A percentile compares a stretch with the other conserved stretches of the same genome.
Conservation (phyloP, 1,140 invertebrate genomes). For the Heliconius melpomene region DNA sequence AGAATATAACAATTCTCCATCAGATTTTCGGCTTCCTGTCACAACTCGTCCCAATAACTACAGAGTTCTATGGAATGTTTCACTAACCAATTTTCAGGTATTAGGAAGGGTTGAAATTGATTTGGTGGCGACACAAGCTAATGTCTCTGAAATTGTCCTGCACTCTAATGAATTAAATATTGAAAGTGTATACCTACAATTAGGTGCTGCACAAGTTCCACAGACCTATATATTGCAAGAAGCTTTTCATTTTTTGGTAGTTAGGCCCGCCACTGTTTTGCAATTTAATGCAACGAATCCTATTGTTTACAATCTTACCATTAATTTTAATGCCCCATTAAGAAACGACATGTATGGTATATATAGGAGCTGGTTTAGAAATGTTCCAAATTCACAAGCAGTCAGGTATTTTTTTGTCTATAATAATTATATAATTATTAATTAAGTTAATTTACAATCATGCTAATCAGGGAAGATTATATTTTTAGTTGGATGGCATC, state of each 20-base stretch:
- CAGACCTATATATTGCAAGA: slow-evolving; percentile 29
- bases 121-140: slow-evolving; percentile 55
- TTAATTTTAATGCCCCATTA: slow-evolving; percentile 77
- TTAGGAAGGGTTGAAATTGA: slow-evolving; percentile 82
- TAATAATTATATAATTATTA: neutral
- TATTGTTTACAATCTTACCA: slow-evolving; percentile 66
- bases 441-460: neutral
- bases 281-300: slow-evolving; percentile 44
- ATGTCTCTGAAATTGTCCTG: slow-evolving; percentile 81
- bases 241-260: slow-evolving; percentile 52
- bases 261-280: slow-evolving; percentile 50
- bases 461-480: neutral
- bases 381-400: slow-evolving; percentile 39
- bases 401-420: slow-evolving; percentile 43
- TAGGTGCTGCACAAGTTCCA: slow-evolving; percentile 46
- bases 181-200: slow-evolving; percentile 48
- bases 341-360: slow-evolving; percentile 87
- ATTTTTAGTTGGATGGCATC: slow-evolving; percentile 81
- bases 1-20: slow-evolving; percentile 15
- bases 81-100: slow-evolving; percentile 71
- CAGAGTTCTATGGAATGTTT: slow-evolving; percentile 58
- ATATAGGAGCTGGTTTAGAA: slow-evolving; percentile 88
- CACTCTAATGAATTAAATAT: slow-evolving; percentile 83
- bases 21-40: slow-evolving; percentile 63
- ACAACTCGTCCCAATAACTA: slow-evolving; percentile 83